Percentiles rank a stretch among this genome's conserved stretches.
Conservation (phyloP, 1,140 invertebrate genomes). For the Drosophila melanica region DNA sequence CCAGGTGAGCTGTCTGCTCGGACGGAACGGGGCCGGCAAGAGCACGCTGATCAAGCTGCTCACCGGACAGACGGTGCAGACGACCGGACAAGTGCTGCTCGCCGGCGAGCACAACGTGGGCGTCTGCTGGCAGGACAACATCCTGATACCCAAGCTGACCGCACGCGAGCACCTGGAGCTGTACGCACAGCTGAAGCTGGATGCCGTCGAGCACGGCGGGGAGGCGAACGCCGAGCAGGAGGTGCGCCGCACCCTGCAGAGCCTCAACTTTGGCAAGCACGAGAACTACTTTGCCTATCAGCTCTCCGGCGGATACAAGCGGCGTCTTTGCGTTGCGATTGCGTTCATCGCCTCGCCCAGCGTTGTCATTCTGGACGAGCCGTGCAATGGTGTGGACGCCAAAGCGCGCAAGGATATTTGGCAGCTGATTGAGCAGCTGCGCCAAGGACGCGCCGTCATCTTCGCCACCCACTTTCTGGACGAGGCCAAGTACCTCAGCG, state of each 20-base stretch:
- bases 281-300: conserved; percentile 85
- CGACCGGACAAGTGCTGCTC: conserved; percentile 85
- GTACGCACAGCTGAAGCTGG: conserved; percentile 87
- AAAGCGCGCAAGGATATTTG: conserved; percentile 90
- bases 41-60: conserved; percentile 91
- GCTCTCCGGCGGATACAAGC: conserved; percentile 87
- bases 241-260: conserved; percentile 85
- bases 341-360: conserved; percentile 88
- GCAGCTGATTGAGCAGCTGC: conserved; percentile 89
- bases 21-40: conserved; percentile 94
- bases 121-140: conserved; percentile 93
- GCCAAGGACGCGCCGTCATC: conserved; percentile 88
- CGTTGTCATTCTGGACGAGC: conserved; percentile 93
- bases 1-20: conserved; percentile 90
- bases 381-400: conserved; percentile 92
- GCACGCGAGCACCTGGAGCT: conserved; percentile 92
- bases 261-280: conserved; percentile 86
- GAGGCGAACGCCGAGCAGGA: conserved; percentile 32
- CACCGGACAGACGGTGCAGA: conserved; percentile 87
- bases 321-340: conserved; percentile 87
- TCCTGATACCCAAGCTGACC: conserved; percentile 91
- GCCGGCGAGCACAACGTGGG: conserved; percentile 86
- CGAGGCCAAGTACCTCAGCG: conserved; percentile 88
- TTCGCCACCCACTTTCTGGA: conserved; percentile 90
- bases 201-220: conserved; percentile 5